phyloP scores from a whole-genome alignment of 2,797 vertebrate genomes.

The Anguilla megastoma region DNA sequence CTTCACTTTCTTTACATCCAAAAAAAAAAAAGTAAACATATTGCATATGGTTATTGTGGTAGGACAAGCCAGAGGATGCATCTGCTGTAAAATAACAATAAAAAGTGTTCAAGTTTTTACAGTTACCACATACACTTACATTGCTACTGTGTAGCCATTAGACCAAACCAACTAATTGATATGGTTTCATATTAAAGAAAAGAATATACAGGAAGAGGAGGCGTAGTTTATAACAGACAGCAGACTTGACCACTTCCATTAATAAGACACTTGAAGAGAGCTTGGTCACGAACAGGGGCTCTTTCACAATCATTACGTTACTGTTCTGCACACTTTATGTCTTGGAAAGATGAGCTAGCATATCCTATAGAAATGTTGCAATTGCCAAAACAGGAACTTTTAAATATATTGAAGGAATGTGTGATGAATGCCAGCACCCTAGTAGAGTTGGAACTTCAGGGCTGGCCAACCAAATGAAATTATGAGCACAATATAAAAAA shows the following conservation, averaged over 20 bases:
- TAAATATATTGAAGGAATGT: too few species aligned
- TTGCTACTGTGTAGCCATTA: neutral
- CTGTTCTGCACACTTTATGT: too few species aligned
- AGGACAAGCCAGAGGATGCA: neutral
- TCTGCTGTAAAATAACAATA: too few species aligned
- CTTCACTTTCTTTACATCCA: too few species aligned
- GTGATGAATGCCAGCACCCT: too few species aligned
- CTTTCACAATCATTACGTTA: neutral
- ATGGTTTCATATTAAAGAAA: neutral
- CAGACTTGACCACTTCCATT: too few species aligned
- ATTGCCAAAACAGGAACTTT: neutral
- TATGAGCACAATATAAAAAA: too few species aligned
- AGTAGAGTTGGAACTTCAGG: too few species aligned
- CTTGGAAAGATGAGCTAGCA: neutral
- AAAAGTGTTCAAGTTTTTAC: too few species aligned
- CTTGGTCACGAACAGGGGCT: neutral
- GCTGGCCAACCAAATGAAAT: too few species aligned
- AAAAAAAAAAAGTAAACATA: too few species aligned
- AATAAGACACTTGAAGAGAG: neutral
- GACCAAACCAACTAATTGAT: neutral
- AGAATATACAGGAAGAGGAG: neutral
- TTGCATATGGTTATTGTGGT: neutral
- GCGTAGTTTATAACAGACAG: too few species aligned
- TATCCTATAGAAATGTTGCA: neutral
- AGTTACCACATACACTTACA: neutral